A percentile compares a stretch with the other conserved stretches of the same genome.
phyloP scores from a whole-genome alignment of 2,888 invertebrate species.

The Cosmia trapezina region DNA sequence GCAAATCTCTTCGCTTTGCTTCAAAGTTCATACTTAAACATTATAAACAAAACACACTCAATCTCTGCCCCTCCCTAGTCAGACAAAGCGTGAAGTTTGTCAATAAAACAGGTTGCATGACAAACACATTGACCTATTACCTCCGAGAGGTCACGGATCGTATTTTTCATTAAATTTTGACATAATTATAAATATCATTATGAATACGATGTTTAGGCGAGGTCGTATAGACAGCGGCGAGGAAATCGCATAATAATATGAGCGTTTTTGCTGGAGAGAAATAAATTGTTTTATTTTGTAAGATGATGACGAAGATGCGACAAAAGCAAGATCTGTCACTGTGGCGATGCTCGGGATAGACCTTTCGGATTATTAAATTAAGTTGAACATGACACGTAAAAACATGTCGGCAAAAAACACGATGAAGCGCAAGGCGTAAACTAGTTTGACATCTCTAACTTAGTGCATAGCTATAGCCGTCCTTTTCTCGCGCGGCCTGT shows the following conservation, averaged over 20 bases:
- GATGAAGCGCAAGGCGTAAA: too few relatives aligned
- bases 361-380: background rate
- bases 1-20: background rate
- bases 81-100: slow-evolving; percentile 32
- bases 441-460: too few relatives aligned
- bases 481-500: too few relatives aligned
- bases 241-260: slow-evolving; percentile 2
- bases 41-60: slow-evolving; percentile 26
- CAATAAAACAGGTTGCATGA: slow-evolving; percentile 49
- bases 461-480: too few relatives aligned
- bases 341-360: fast-evolving
- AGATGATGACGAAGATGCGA: too few relatives aligned
- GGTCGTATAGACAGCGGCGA: slow-evolving; percentile 45
- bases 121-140: slow-evolving; percentile 62
- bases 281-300: background rate
- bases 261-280: slow-evolving; percentile 1
- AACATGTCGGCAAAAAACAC: too few relatives aligned
- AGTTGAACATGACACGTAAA: too few relatives aligned
- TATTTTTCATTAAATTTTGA: slow-evolving; percentile 68
- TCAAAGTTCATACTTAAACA: background rate
- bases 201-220: slow-evolving; percentile 25
- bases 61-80: slow-evolving; percentile 19
- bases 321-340: background rate
- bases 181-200: slow-evolving; percentile 68
- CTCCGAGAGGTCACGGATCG: slow-evolving; percentile 54